phyloP scores from a whole-genome alignment of 2,888 invertebrate species.

The Drosophila subsilvestris region DNA sequence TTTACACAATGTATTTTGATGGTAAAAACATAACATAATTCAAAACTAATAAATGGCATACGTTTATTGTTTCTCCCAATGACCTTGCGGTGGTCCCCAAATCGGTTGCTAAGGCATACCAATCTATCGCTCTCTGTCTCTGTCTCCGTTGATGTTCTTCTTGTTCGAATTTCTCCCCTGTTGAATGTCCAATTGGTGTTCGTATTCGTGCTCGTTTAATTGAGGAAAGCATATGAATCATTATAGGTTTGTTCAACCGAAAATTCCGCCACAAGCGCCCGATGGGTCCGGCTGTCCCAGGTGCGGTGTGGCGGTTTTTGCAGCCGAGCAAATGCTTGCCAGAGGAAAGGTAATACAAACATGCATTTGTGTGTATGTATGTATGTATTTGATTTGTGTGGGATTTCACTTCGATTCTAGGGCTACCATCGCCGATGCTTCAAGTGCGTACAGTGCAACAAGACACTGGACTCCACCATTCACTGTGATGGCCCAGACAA shows the following conservation, averaged over 20 bases:
- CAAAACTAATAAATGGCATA: conserved; percentile 47
- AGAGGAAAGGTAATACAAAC: conserved; percentile 93
- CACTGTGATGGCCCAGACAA: conserved; percentile 97
- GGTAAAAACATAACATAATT: conserved; percentile 53
- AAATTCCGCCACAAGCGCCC: conserved; percentile 48
- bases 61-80: not conserved
- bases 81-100: not conserved
- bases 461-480: conserved; percentile 93
- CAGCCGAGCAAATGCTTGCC: conserved; percentile 96
- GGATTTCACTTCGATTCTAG: conserved; percentile 83
- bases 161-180: conserved; percentile 15
- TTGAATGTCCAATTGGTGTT: conserved; percentile 14
- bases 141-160: not conserved
- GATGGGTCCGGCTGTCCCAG: conserved; percentile 87
- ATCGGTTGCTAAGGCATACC: not conserved
- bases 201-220: conserved; percentile 8
- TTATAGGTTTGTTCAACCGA: conserved; percentile 42
- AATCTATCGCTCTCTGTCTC: not conserved
- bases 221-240: conserved; percentile 31
- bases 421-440: conserved; percentile 96
- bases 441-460: conserved; percentile 93
- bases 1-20: conserved; percentile 47
- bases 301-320: conserved; percentile 95
- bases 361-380: too few species aligned
- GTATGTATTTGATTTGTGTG: too few species aligned